Evolutionary conservation across 2,797 vertebrate species (phyloP), one percentile per base, ranked within the genome.

Genomic region (Salarias fasciatus): DNA sequence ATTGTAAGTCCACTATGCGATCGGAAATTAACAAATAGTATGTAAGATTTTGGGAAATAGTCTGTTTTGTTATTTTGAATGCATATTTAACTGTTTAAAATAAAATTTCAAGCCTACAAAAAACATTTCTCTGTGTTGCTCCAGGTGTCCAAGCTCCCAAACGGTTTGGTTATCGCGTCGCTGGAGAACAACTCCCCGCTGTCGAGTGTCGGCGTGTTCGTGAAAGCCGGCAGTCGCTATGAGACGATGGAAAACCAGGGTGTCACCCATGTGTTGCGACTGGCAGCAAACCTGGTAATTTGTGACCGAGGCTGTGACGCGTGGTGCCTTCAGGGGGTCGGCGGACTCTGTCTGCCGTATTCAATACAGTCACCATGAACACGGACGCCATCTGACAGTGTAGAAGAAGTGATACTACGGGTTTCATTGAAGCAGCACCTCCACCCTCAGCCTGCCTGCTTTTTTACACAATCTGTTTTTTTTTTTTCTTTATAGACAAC

Each of bases 141-240:
- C 58, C 44, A 93, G 92, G 87, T 93, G 50, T 91, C 97, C 70
- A 98, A 94, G 69, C 91, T 98, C 54, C 93, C 95, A 35, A 98
- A 93, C 60, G 97, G 97, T 11, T 90, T 98, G 75, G 85, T 97
- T 65, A 88, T 98, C 37, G 95, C 96, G 0, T 97, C 97, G 8
- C 57, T 96, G 89, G 96, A 99, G 84, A 97, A 94, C 78, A 93
- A 95, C 71, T 95, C 95, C 44, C 96, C 97, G 0, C 11, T 87
- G 59, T 93, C 95, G 61, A 95, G 91, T 75, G 93, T 99, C 12
- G 93, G 95, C 7, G 91, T 99, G 68, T 98, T 97, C 87, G 87
- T 98, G 79, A 97, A 93, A 92, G 91, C 95, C 0, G 96, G 96
- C 69, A 96, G 96, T 80, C 94, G 97, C 62, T 92, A 94, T 50